Evolutionary conservation across 2,113 vertebrate genomes (phyloP), one percentile per base, ranked within the genome.

Genomic region (Hippotragus niger): DNA sequence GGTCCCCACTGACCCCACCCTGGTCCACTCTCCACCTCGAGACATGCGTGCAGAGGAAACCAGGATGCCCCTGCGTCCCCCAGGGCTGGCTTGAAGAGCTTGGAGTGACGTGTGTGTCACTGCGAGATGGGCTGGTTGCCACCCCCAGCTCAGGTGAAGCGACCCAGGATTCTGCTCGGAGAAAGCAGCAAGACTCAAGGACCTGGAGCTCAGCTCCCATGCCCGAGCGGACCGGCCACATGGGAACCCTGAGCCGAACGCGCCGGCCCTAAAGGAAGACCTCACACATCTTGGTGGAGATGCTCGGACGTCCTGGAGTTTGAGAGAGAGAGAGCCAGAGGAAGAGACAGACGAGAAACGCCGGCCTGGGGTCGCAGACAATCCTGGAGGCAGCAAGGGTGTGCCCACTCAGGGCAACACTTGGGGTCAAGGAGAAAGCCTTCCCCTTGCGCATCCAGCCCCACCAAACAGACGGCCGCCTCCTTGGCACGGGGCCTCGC

Each of bases 401-500:
- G n/a, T 6, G 19, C 4, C 57, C 19, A 6, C 25, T 7, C 12
- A 21, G 36, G 23, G 52, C 57, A 7, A 16, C 16, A 50, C 31
- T n/a, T 3, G 21, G 16, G 45, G 78, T 81, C 19, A 33, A 21
- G 19, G 5, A 4, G 31, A 14, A 58, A 33, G 23, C 40, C 31
- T 17, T 29, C 21, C 83, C 52, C 60, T 16, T 0, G 0, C 5
- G 0, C 21, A 60, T 21, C 19, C 74, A 88, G 60, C 31, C 14
- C 8, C 16, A 2, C n/a, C 5, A 31, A n/a, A 89, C 25, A 33
- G 43, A 62, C 6, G 29, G 67, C 87, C 1, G 6, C 19, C 64
- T 40, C 33, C 2, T 19, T 10, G 71, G 80, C 80, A 16, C 11
- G 6, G 40, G 25, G 8, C 29, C 67, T 89, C 7, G 29, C 13